Percentiles rank a stretch among this genome's conserved stretches.
Conservation (phyloP, 2,797 vertebrate genomes). For the Hylomyscus alleni region DNA sequence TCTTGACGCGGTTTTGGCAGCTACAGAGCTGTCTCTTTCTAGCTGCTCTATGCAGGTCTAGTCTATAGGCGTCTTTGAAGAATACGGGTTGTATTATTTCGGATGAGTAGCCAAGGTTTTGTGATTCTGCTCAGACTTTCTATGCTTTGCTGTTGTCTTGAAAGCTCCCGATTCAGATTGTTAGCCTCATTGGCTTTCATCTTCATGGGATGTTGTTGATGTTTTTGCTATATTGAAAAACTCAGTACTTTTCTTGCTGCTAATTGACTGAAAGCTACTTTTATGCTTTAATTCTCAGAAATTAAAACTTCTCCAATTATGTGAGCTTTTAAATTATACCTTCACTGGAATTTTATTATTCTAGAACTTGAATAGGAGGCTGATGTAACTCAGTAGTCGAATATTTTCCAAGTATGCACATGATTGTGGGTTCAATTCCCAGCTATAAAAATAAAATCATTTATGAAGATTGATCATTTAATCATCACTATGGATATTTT, state of each 20-base stretch:
- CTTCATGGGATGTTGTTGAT: neutral
- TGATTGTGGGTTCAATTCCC: neutral
- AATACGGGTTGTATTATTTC: neutral
- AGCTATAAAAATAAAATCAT: neutral
- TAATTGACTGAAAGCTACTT: neutral
- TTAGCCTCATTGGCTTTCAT: neutral
- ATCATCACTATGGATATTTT: neutral
- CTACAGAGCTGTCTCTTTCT: neutral
- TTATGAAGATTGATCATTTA: neutral
- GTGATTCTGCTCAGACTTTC: neutral
- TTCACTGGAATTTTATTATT: neutral
- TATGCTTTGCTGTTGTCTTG: neutral
- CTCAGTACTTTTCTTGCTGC: neutral
- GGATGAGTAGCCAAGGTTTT: neutral
- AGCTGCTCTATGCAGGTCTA: neutral
- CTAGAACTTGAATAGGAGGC: neutral
- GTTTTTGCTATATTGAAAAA: constrained; percentile 34
- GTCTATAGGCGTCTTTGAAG: neutral
- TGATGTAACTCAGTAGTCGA: too few relatives aligned
- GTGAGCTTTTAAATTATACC: neutral
- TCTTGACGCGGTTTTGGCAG: neutral
- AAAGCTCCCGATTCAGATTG: neutral
- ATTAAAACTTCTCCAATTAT: neutral
- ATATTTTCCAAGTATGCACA: neutral
- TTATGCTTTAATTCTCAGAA: constrained; percentile 23